Evolutionary conservation across 2,888 invertebrate genomes (phyloP).

Genomic region (Acrobasis suavella): DNA sequence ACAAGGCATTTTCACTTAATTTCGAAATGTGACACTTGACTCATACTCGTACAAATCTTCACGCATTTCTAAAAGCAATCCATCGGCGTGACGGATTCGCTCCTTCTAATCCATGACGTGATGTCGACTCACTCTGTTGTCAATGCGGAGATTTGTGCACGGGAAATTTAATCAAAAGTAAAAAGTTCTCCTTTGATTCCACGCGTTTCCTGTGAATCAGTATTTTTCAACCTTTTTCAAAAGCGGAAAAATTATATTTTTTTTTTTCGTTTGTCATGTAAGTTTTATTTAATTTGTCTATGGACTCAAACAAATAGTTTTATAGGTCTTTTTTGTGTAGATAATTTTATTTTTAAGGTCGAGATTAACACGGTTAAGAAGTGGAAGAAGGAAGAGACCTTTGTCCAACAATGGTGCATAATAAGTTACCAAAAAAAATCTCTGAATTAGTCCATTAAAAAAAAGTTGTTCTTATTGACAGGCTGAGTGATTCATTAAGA

Average conservation of each 20-base stretch:
- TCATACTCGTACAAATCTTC: conserved; percentile 4
- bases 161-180: conserved; percentile 24
- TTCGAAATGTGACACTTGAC: conserved; percentile 7
- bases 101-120: conserved; percentile 21
- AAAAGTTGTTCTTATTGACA: too few relatives aligned
- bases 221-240: neutral
- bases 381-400: too few relatives aligned
- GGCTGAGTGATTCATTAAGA: too few relatives aligned
- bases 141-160: neutral
- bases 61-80: conserved; percentile 16
- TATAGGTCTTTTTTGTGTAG: too few relatives aligned
- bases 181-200: conserved; percentile 23
- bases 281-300: neutral
- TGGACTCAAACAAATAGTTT: too few relatives aligned
- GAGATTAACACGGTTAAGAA: too few relatives aligned
- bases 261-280: neutral
- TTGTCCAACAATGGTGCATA: too few relatives aligned
- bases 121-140: conserved; percentile 16
- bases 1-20: neutral
- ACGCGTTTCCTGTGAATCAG: neutral
- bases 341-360: too few relatives aligned
- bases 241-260: neutral
- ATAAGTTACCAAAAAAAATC: too few relatives aligned
- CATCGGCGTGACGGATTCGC: conserved; percentile 21
- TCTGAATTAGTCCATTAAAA: too few relatives aligned